Evolutionary conservation across 2,888 invertebrate genomes (phyloP).

Genomic region (Deilephila porcellus): DNA sequence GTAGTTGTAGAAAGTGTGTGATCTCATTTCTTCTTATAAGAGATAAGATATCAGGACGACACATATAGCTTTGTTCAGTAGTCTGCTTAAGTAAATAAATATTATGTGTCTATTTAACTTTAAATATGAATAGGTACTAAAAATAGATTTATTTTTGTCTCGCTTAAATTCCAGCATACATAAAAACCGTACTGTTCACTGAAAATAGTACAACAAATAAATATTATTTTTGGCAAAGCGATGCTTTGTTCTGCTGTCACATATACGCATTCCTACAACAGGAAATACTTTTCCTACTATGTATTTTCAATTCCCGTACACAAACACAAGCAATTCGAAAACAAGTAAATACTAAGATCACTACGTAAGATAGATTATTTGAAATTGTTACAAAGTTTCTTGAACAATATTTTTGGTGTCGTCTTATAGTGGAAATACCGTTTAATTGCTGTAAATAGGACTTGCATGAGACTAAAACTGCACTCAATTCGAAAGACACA

Average conservation of each 20-base stretch:
- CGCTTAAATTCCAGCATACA: too few relatives aligned
- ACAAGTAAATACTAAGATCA: not conserved
- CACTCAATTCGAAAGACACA: not conserved
- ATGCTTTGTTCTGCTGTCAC: too few relatives aligned
- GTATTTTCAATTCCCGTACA: not conserved
- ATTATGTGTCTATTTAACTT: too few relatives aligned
- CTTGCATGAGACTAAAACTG: not conserved
- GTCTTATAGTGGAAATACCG: too few relatives aligned
- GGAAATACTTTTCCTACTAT: not conserved
- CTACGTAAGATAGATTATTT: too few relatives aligned
- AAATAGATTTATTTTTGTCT: too few relatives aligned
- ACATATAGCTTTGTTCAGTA: not conserved
- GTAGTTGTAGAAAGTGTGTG: not conserved
- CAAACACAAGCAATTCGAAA: not conserved
- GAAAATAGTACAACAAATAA: too few relatives aligned
- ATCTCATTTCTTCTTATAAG: constrained; percentile 11
- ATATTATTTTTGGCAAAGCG: not conserved
- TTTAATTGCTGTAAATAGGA: too few relatives aligned
- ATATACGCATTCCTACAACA: constrained; percentile 1
- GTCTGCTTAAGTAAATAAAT: not conserved
- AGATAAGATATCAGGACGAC: constrained; percentile 20
- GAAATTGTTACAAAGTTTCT: not conserved
- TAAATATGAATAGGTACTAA: too few relatives aligned
- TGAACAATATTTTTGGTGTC: not conserved
- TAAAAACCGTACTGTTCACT: too few relatives aligned